Evolutionary conservation across 2,888 invertebrate species (phyloP), one percentile per base, ranked within the genome.

Genomic region (Hydrotaea cyrtoneurina): DNA sequence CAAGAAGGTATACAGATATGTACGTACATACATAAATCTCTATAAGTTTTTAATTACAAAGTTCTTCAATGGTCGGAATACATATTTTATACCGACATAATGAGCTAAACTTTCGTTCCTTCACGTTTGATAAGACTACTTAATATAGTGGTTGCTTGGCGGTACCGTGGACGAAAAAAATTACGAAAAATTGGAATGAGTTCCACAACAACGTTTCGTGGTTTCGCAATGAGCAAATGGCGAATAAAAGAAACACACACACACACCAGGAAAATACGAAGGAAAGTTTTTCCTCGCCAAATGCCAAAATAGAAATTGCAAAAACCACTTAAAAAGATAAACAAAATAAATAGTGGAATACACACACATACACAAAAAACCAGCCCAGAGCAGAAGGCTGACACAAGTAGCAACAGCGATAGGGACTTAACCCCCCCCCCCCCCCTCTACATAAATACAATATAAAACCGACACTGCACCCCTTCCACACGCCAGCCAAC

Each of bases 291-390:
- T 31, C 79, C 76, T 78, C 23, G 73, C 39, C 74, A 53, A 50
- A 82, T 78, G 78, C 82, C 86, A 86, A 84, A 77, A 80, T 80
- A 62, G 72, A 79, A 78, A 82, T 85, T 59, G 79, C 79, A 79
- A 82, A 83, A 84, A 86, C 80, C 85, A 86, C 86, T 86, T 87
- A 83, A 78, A 82, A 79, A 87, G 87, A 86, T 86, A 87, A 87
- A 86, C 85, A 86, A 87, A 86, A 86, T 86, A 87, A 87, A 87
- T 87, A 83, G 84, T 73, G 75, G 74, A 81, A 86, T 4, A 31
- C 31, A 23, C 19, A 23, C 69, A 69, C 59, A 46, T 23, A 71
- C 21, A 17, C 39, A 23, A 8, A 53, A 19, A 57, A 80, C 19
- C 46, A 72, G 46, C 7, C 39, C 3, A 39, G 39, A 8, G 39